Evolutionary conservation across 2,113 vertebrate species (phyloP).

Genomic region (Notothenia coriiceps): DNA sequence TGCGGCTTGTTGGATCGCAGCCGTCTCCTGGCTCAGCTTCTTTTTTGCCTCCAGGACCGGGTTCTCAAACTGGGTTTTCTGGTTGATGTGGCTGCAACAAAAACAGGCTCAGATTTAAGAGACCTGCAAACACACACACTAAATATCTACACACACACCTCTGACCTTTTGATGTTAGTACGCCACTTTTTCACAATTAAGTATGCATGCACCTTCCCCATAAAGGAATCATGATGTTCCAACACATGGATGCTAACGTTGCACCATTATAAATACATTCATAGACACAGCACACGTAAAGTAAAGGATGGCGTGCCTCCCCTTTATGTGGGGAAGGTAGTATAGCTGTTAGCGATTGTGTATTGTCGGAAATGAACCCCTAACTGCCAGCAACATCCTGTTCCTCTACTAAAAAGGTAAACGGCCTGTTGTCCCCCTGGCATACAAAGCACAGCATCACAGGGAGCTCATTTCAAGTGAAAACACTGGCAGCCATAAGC

Average conservation of each 20-base stretch:
- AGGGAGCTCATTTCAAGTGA: conserved; percentile 54
- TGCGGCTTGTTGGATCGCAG: conserved; percentile 67
- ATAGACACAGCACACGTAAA: conserved; percentile 31
- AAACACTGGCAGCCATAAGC: conserved; percentile 49
- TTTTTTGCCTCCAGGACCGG: conserved; percentile 97
- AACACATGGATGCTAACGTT: conserved; percentile 27
- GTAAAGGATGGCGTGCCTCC: conserved; percentile 26
- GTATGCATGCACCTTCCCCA: conserved; percentile 52
- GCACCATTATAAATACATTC: conserved; percentile 55
- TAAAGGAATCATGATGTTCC: conserved; percentile 42
- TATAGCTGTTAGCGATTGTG: conserved; percentile 58
- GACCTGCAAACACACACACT: neutral
- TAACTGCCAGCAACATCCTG: conserved; percentile 55
- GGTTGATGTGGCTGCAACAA: conserved; percentile 90
- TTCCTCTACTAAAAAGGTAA: conserved; percentile 63
- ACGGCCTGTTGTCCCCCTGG: conserved; percentile 65
- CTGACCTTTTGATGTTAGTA: conserved; percentile 34
- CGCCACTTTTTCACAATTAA: conserved; percentile 44
- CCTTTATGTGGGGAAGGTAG: conserved; percentile 34
- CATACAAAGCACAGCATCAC: conserved; percentile 53
- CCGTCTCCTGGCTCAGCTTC: conserved; percentile 89
- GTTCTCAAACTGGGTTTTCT: conserved; percentile 99
- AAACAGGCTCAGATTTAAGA: conserved; percentile 36
- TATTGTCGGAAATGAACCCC: conserved; percentile 62
- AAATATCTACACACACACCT: neutral